Percentiles rank a stretch among this genome's conserved stretches.
phyloP scores from a whole-genome alignment of 2,113 vertebrate genomes.

The Beaufortia kweichowensis region DNA sequence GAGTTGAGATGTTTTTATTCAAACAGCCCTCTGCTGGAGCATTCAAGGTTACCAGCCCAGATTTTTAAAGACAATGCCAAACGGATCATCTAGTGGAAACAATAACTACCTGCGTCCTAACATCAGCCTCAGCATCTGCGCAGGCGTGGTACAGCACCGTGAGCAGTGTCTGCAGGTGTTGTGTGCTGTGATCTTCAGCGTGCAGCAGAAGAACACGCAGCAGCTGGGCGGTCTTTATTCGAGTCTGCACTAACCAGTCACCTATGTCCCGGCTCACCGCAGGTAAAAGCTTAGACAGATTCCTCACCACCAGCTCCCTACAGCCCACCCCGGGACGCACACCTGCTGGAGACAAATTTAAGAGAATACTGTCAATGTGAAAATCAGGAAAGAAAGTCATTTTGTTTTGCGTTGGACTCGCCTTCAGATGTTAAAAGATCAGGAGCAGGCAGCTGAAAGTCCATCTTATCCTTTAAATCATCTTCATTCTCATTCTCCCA shows the following conservation, averaged over 20 bases:
- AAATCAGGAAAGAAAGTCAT: too few relatives aligned
- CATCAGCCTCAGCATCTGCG: constrained; percentile 74
- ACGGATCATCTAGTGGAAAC: neutral
- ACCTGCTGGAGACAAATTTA: constrained; percentile 63
- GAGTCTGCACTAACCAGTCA: constrained; percentile 87
- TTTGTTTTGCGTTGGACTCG: constrained; percentile 63
- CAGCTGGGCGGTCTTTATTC: constrained; percentile 85
- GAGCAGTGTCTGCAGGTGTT: constrained; percentile 87
- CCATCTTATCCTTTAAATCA: constrained; percentile 93
- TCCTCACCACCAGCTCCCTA: constrained; percentile 88
- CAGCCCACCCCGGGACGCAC: constrained; percentile 87
- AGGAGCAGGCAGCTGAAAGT: constrained; percentile 78
- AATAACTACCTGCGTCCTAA: constrained; percentile 79
- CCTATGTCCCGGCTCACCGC: constrained; percentile 82
- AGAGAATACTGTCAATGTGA: neutral
- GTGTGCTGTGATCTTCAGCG: constrained; percentile 86
- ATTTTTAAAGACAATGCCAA: too few relatives aligned
- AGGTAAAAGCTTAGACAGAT: constrained; percentile 85
- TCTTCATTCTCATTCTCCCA: constrained; percentile 97
- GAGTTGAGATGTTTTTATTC: too few relatives aligned
- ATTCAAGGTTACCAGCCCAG: too few relatives aligned
- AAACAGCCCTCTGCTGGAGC: too few relatives aligned
- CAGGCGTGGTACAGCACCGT: constrained; percentile 80
- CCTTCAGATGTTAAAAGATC: constrained; percentile 82
- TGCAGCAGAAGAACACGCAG: constrained; percentile 83